A percentile compares a stretch with the other conserved stretches of the same genome.
These are phyloP conservation scores for Strix uralensis DNA, from an alignment of 2,113 vertebrate species.

Conservation along the genomic window DNA sequence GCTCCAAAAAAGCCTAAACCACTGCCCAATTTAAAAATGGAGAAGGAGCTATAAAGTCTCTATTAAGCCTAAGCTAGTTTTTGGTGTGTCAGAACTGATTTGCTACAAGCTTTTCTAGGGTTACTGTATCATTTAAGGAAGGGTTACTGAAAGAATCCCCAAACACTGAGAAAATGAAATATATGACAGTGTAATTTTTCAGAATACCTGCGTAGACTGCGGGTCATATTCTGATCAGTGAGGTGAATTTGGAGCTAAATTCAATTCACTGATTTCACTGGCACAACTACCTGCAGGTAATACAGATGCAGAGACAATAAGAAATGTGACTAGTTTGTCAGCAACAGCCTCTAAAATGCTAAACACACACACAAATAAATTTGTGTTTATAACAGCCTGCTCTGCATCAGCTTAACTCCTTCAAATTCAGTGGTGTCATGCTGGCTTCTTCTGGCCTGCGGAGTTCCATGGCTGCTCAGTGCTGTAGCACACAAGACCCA, in stretches of 20 bases:
- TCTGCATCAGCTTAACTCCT: background rate
- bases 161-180: conserved; percentile 17
- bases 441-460: background rate
- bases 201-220: background rate
- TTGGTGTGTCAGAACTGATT: conserved; percentile 27
- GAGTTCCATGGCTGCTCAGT: background rate
- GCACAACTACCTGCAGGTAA: background rate
- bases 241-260: conserved; percentile 9
- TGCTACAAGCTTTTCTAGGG: background rate
- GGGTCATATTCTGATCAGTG: background rate
- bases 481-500: background rate
- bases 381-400: background rate
- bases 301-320: background rate
- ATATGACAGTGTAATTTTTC: conserved; percentile 22
- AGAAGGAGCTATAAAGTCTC: background rate
- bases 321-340: background rate
- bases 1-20: background rate
- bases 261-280: background rate
- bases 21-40: background rate
- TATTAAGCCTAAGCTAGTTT: conserved; percentile 2
- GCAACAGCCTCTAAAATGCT: background rate
- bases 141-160: background rate
- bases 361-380: background rate
- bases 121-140: background rate
- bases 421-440: background rate